These are phyloP conservation scores for Hypomecis punctinalis DNA, from an alignment of 2,888 invertebrate genomes.

Conservation along the genomic window DNA sequence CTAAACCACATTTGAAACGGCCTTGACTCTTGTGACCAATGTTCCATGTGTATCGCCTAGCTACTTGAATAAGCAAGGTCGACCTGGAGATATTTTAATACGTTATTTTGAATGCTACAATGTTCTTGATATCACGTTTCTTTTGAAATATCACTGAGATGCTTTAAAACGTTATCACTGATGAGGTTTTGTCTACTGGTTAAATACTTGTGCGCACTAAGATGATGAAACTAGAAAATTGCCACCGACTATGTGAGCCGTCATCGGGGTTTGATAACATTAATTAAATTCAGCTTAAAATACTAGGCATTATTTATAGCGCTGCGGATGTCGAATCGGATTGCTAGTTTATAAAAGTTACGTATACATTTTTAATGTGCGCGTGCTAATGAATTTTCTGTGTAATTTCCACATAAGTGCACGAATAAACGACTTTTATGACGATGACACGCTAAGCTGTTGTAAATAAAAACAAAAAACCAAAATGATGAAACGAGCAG, in stretches of 20 bases:
- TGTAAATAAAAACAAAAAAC: slow-evolving; percentile 48
- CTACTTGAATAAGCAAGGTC: slow-evolving; percentile 39
- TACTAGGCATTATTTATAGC: slow-evolving; percentile 6
- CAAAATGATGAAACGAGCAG: slow-evolving; percentile 63
- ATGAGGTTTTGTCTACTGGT: neutral
- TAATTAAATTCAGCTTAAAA: neutral
- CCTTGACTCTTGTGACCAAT: slow-evolving; percentile 41
- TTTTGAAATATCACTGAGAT: neutral
- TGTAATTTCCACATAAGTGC: slow-evolving; percentile 48
- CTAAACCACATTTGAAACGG: slow-evolving; percentile 33
- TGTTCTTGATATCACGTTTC: slow-evolving; percentile 9
- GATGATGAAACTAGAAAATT: neutral
- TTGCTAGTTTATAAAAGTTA: slow-evolving; percentile 7
- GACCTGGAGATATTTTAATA: slow-evolving; percentile 27
- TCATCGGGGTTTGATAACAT: neutral
- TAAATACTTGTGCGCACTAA: neutral
- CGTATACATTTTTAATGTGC: slow-evolving; percentile 48
- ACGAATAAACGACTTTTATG: slow-evolving; percentile 53
- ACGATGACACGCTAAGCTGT: slow-evolving; percentile 57
- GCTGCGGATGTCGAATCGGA: neutral
- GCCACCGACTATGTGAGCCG: neutral
- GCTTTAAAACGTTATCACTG: neutral
- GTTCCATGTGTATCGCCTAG: slow-evolving; percentile 34
- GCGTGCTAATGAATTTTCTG: slow-evolving; percentile 43
- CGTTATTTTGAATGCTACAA: slow-evolving; percentile 21